Evolutionary conservation across 2,888 invertebrate genomes (phyloP), one percentile per base, ranked within the genome.

Genomic region (Ceraclea dissimilis): DNA sequence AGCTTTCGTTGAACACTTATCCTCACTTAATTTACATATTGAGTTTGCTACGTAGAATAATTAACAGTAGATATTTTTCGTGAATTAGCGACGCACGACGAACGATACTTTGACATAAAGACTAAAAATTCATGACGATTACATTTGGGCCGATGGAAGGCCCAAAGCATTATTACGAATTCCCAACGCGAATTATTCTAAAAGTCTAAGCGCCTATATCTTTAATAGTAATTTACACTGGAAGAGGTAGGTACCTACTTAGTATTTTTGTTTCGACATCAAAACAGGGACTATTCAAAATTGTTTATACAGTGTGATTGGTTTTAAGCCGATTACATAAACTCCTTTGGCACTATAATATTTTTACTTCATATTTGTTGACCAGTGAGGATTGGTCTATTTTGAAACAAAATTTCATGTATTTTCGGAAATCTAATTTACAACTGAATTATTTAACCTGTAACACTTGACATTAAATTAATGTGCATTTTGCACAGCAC

Each of bases 31-130:
- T 60, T 60, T 60, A 56, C 60, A 60, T 60, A 59, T 53, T 57
- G 56, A 56, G 58, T 58, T 58, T 60, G 56, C 58, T 58, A 60
- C 54, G 56, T 56, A 52, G 60, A 60, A 60, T 60, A 60, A 60
- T 60, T 60, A 54, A 44, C 53, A 39, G 54, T n/a, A n/a, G n/a
- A n/a, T n/a, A n/a, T 54, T 56, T 55, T 58, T 48, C 16, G 33
- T 10, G 10, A 44, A 10, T 17, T 49, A 19, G 17, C 49, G 48
- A 39, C 56, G 51, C 51, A 43, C 47, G 49, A 33, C 52, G 49
- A 49, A 31, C 54, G 54, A 53, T 54, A 51, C 57, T 57, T 54
- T 43, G 57, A 54, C 54, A 39, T 34, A 16, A 31, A 39, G 47
- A 20, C 34, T 51, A 54, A 57, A 39, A 50, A 57, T 57, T 57